These are phyloP conservation scores for Nycteola revayana DNA, from an alignment of 2,888 invertebrate genomes.

Conservation along the genomic window DNA sequence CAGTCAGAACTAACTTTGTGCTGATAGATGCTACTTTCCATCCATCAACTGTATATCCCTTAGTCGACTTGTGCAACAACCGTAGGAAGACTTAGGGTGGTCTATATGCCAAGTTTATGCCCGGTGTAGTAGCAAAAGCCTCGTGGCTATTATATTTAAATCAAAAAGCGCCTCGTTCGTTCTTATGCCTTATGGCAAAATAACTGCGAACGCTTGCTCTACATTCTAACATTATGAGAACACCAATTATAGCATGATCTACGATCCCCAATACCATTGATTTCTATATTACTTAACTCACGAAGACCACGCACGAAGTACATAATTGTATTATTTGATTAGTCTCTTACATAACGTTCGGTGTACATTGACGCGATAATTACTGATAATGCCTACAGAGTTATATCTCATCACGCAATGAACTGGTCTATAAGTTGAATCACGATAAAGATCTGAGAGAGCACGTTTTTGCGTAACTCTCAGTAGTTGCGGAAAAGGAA, in stretches of 20 bases:
- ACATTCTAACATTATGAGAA: no score
- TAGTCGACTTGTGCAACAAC: no score
- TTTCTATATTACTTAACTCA: conserved; percentile 24
- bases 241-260: not conserved
- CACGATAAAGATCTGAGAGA: conserved; percentile 16
- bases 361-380: conserved; percentile 22
- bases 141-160: no score
- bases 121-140: no score
- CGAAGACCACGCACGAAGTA: conserved; percentile 26
- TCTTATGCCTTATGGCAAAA: no score
- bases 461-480: conserved; percentile 26
- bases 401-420: conserved; percentile 28
- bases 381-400: conserved; percentile 20
- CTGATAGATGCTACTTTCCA: no score
- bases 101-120: no score
- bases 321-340: conserved; percentile 20
- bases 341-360: conserved; percentile 17
- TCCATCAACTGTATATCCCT: no score
- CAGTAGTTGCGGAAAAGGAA: conserved; percentile 1
- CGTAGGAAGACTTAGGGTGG: no score
- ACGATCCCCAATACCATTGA: conserved; percentile 15
- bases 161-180: no score
- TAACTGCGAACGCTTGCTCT: no score
- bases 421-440: conserved; percentile 21
- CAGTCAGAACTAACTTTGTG: no score